Base-by-base conservation (phyloP, 2,797 vertebrate species). In the Nyctibius grandis region DNA sequence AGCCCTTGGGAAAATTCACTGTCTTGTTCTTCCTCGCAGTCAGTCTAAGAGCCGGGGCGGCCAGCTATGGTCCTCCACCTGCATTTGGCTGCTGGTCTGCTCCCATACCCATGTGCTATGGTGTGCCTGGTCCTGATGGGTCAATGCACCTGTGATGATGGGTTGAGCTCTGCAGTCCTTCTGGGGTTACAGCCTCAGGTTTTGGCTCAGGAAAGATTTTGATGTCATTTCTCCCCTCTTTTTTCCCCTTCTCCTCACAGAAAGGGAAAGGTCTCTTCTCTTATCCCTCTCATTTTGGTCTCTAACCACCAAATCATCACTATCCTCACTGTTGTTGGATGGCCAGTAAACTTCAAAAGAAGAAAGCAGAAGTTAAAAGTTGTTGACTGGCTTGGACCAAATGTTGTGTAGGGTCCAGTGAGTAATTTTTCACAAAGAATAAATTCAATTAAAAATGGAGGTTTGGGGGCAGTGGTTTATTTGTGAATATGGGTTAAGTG, bases 101-200 rank as follows among this genome's bases (percentile, higher is more conserved):
- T 51, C 36, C 36, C 29, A 36, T 31, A 13, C 17, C 17, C 0
- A 2, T 29, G 14, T 5, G 3, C 33, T 44, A n/a, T 0, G 2
- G 2, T 47, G 16, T 36, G 42, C 9, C 53, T 61, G 33, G 13
- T 36, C 44, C 60, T 60, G 36, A n/a, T 38, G n/a, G 59, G 25
- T 57, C 38, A 60, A 42, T 0, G 1, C 29, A 28, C 13, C 28
- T 47, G 51, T 29, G 33, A 15, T 4, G 18, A 29, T 26, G n/a
- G 18, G 8, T 10, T 77, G 50, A 70, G 50, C 15, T 56, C 33
- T 69, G 45, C 14, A 33, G 29, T 17, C 22, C 11, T 50, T 29
- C 45, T 57, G 21, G 25, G 21, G 33, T 34, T 21, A 12, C 29
- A 19, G 5, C 18, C 28, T 45, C 0, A 1, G n/a, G 22, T 5